These are phyloP conservation scores for Pinctada fucata DNA, from an alignment of 2,888 invertebrate genomes.

Conservation along the genomic window DNA sequence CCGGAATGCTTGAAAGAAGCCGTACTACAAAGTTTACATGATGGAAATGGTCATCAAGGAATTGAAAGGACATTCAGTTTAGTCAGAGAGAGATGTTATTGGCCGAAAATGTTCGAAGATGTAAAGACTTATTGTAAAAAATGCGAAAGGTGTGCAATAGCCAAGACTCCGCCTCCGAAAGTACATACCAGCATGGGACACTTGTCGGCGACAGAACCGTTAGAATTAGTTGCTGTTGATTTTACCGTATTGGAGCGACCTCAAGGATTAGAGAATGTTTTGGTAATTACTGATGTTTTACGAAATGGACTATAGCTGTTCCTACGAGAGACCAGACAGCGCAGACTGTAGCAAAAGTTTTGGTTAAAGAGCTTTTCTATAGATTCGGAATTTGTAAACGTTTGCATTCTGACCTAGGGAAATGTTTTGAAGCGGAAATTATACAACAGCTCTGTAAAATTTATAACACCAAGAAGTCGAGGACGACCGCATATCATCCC, in stretches of 20 bases:
- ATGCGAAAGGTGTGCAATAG: slow-evolving; percentile 45
- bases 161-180: slow-evolving; percentile 25
- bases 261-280: neutral
- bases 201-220: slow-evolving; percentile 36
- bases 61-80: slow-evolving; percentile 37
- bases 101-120: slow-evolving; percentile 43
- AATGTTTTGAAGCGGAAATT: slow-evolving; percentile 23
- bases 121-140: slow-evolving; percentile 27
- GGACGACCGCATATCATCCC: slow-evolving; percentile 43
- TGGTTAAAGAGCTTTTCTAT: slow-evolving; percentile 37
- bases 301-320: slow-evolving; percentile 5
- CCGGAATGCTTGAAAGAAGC: slow-evolving; percentile 2
- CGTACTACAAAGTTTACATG: slow-evolving; percentile 29
- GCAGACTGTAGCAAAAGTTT: slow-evolving; percentile 4
- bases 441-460: slow-evolving; percentile 40
- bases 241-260: neutral
- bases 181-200: slow-evolving; percentile 22
- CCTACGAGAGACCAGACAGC: slow-evolving; percentile 9
- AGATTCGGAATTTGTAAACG: slow-evolving; percentile 28
- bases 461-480: slow-evolving; percentile 38
- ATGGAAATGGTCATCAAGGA: slow-evolving; percentile 47
- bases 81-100: slow-evolving; percentile 38
- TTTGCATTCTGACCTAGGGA: slow-evolving; percentile 37
- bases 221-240: slow-evolving; percentile 8
- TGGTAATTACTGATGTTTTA: slow-evolving; percentile 7